Base-by-base conservation (phyloP, 2,888 invertebrate species). In the Drosophila setosimentum region DNA sequence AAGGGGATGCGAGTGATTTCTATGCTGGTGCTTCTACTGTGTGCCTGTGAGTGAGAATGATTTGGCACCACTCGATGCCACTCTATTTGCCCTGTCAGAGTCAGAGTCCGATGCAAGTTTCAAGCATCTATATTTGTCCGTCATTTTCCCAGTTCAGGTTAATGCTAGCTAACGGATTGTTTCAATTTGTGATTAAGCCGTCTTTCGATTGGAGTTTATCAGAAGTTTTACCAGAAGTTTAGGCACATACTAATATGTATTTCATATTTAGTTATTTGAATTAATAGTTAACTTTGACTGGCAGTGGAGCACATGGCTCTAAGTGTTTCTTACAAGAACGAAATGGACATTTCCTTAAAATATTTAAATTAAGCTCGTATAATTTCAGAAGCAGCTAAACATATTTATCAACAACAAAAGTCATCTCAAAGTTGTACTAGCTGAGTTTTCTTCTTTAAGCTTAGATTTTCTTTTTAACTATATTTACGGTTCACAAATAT, bases 1-100 rank as follows among this genome's bases (percentile, higher is more conserved):
- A 63, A 59, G 54, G 58, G 61, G 29, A 73, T 65, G 60, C 53
- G 64, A 74, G 24, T 32, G 35, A 37, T 24, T 51, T 68, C 59
- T 42, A 45, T 69, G 42, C 48, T 55, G 60, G 45, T 60, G 59
- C 61, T 49, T 57, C 50, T 0, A 51, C 10, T 59, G 32, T 29
- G 3, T 51, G 18, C 42, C 18, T 62, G 45, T 66, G 48, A 27
- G 42, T 50, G 21, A 51, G 35, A 45, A 21, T 16, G 32, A 33
- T 35, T 29, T 29, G 29, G 13, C 45, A 53, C 37, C 45, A 24
- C 48, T 48, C n/a, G 24, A 54, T 40, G 48, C 10, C 67, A 64
- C 59, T 63, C 30, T n/a, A 50, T 77, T 71, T 40, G 42, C 27
- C 33, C 24, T 57, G 37, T 59, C 55, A 29, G 24, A 54, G 33